These are phyloP conservation scores for Tenthredo mesomela DNA, from an alignment of 2,888 invertebrate genomes.

Conservation along the genomic window DNA sequence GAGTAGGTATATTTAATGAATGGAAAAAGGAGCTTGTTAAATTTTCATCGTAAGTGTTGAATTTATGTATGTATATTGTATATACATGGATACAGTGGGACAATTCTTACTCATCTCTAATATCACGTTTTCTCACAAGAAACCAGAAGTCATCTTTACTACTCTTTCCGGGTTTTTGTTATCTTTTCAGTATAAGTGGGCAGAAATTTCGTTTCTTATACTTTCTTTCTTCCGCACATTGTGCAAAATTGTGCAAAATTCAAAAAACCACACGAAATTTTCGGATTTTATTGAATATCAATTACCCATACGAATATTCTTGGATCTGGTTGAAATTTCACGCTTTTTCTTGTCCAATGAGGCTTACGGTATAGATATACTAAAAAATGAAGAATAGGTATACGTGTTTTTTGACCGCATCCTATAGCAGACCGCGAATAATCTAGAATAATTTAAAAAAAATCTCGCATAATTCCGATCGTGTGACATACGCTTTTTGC, in stretches of 20 bases:
- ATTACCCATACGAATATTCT: neutral
- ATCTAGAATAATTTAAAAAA: neutral
- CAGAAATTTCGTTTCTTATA: neutral
- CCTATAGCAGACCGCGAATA: neutral
- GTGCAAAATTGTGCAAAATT: no score
- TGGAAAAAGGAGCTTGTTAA: constrained; percentile 5
- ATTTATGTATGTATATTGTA: neutral
- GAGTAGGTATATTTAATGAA: neutral
- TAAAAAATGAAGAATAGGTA: neutral
- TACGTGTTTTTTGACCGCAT: no score
- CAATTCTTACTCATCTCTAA: neutral
- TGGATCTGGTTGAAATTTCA: neutral
- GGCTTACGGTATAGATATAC: no score
- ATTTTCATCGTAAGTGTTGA: neutral
- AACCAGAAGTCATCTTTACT: neutral
- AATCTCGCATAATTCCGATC: neutral
- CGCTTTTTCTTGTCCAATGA: no score
- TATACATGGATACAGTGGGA: neutral
- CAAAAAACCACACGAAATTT: no score
- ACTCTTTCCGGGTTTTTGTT: neutral
- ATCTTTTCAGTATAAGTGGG: neutral
- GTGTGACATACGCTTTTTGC: neutral
- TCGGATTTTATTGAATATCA: neutral
- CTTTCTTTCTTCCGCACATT: neutral
- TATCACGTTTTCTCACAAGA: neutral